Evolutionary conservation across 2,888 invertebrate species (phyloP).

Genomic region (Anorthoa munda): DNA sequence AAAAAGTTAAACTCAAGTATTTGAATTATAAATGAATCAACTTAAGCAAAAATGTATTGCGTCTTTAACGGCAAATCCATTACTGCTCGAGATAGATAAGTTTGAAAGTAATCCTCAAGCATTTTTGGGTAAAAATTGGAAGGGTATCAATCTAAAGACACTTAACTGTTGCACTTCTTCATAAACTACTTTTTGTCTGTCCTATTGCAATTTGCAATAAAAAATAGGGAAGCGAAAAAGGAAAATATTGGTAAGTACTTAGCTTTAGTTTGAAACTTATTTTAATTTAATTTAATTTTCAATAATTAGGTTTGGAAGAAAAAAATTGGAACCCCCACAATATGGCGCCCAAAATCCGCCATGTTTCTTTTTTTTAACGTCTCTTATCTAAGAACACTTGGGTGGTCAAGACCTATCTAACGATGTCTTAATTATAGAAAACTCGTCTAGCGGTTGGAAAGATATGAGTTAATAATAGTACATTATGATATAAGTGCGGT

Average conservation of each 20-base stretch:
- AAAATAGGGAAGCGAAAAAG: neutral
- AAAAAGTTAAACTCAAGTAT: slow-evolving; percentile 52
- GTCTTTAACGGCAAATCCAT: slow-evolving; percentile 59
- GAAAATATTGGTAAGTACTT: neutral
- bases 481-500: too few species aligned
- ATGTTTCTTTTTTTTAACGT: too few species aligned
- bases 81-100: slow-evolving; percentile 55
- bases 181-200: slow-evolving; percentile 21
- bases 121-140: slow-evolving; percentile 40
- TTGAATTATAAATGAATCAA: slow-evolving; percentile 62
- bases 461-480: too few species aligned
- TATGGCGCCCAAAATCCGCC: too few species aligned
- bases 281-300: neutral
- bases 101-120: slow-evolving; percentile 46
- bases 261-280: neutral
- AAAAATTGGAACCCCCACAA: too few species aligned
- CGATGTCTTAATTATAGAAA: too few species aligned
- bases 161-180: slow-evolving; percentile 7
- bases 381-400: too few species aligned
- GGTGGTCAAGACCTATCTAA: too few species aligned
- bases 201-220: slow-evolving; percentile 27
- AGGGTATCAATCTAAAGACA: slow-evolving; percentile 20
- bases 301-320: too few species aligned
- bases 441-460: too few species aligned
- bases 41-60: slow-evolving; percentile 56